Base-by-base conservation (phyloP, 2,888 invertebrate species). In the Hipparchia semele region DNA sequence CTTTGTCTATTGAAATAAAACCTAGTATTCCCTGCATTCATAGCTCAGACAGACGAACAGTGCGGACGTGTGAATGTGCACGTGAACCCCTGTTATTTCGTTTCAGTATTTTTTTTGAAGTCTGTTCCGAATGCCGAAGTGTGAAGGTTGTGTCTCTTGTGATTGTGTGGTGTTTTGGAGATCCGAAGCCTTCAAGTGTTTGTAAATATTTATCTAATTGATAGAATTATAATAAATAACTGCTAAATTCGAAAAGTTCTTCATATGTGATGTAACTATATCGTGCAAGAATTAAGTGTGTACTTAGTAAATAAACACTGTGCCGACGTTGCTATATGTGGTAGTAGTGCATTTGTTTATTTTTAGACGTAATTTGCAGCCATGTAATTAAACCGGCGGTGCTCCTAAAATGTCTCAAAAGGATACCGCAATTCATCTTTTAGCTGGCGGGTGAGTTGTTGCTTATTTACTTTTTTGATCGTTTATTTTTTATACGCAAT, bases 351-450 rank as follows among this genome's bases (percentile, higher is more conserved):
- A 87, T 90, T 94, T 94, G 94, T 94, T 94, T 94, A 94, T 94
- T 94, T 94, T 92, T 94, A 94, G 94, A 91, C 87, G 89, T 86
- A 88, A 87, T 89, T 91, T 88, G 88, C 90, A 92, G 92, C 90
- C 89, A 94, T 94, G 94, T 94, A 92, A 93, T 90, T 90, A 87
- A 83, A 78, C 79, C 81, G 85, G 88, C 81, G 85, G 88, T 86
- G 88, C 86, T 87, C 86, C 84, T 90, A 92, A 87, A 88, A 96
- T 96, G 96, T 95, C 96, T 95, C 96, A 97, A 90, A 95, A 95
- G 91, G 98, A 98, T 94, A 98, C 98, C 81, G 95, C 98, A 82
- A 98, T 98, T 94, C 98, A 99, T 95, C 96, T 99, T 85, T 95
- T 98, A 84, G 98, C 98, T 90, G 99, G 99, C 95, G 98, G 98